Conservation (phyloP, 2,797 vertebrate species). For the Crenuchus spilurus region DNA sequence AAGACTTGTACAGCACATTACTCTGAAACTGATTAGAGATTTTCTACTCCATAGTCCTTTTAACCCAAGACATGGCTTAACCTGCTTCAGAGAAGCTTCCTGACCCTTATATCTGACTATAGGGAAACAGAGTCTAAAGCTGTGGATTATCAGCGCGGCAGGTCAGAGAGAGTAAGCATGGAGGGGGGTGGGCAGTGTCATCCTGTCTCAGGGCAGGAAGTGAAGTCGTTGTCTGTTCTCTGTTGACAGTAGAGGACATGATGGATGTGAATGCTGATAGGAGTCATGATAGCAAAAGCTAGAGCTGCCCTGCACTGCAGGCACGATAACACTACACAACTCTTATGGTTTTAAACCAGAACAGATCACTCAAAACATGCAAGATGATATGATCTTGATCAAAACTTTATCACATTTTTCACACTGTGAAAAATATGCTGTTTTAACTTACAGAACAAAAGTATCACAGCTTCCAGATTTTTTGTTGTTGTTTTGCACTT, state of each 20-base stretch:
- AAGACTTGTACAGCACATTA: neutral
- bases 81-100: neutral
- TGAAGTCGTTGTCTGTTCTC: neutral
- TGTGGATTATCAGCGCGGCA: conserved; percentile 42
- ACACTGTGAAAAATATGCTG: no score
- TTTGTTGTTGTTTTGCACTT: no score
- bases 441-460: no score
- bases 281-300: neutral
- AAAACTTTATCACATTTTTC: no score
- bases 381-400: no score
- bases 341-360: no score
- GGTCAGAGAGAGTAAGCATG: conserved; percentile 7
- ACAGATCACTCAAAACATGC: no score
- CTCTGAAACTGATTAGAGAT: neutral
- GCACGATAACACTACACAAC: no score
- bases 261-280: conserved; percentile 13
- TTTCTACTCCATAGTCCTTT: conserved; percentile 29
- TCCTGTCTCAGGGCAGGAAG: conserved; percentile 1
- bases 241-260: conserved; percentile 19
- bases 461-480: no score
- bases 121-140: conserved; percentile 27
- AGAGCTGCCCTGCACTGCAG: neutral
- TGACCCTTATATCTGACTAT: conserved; percentile 33
- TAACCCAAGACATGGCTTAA: conserved; percentile 19
- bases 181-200: conserved; percentile 21